Base-by-base conservation (phyloP, 2,113 vertebrate species). In the Falco punctatus region DNA sequence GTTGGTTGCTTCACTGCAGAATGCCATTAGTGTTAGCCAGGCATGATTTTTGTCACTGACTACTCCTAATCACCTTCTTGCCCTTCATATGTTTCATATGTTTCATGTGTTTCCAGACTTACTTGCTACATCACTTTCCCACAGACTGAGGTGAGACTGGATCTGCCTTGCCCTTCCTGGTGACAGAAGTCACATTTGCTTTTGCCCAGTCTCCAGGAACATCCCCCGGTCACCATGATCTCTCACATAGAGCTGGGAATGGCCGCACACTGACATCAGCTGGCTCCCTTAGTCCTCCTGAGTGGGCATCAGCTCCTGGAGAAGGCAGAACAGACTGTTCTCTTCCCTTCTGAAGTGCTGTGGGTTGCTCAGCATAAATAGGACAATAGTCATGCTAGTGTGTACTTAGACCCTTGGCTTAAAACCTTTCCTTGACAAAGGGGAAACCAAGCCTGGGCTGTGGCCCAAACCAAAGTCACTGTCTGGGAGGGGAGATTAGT, bases 211-310 rank as follows among this genome's bases (percentile, higher is more conserved):
- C 28, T 13, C 30, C 13, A 14, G 20, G 51, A 72, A 10, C 42
- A 30, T 38, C 19, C n/a, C 67, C 16, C 0, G 1, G 4, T 38
- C 67, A n/a, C 58, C 19, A 2, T 8, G 24, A 52, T 52, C 38
- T 51, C 24, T 44, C 35, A 16, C 23, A 15, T 23, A 1, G 5
- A 30, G 30, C 3, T 44, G 38, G 74, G 38, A 62, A 70, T 21
- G 67, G 58, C 42, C 51, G 73, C 1, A 1, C 13, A 9, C 26
- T 49, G 40, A 2, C 33, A 33, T 32, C 32, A 12, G 38, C 85
- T 14, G 55, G 54, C 35, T 70, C 48, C 40, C 6, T 30, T 30
- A 9, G 44, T 9, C 72, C 52, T 38, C 42, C 61, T 10, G 26
- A 52, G 54, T 6, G 32, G 64, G 54, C 46, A 59, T 13, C 55